Conservation (phyloP, 2,888 invertebrate genomes). For the Marronus borbonicus region DNA sequence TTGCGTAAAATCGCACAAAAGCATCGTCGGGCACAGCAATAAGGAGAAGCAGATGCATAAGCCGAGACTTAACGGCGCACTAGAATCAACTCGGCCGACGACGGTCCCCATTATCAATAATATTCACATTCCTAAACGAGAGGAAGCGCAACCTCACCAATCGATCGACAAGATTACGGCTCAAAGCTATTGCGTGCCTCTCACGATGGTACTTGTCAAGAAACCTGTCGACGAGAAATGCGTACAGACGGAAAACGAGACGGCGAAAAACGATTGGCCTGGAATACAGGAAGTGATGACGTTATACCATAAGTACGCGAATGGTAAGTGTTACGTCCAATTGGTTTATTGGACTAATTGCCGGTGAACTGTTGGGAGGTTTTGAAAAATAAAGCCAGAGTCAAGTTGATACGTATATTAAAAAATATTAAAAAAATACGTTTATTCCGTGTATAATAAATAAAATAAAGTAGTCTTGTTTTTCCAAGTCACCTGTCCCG, state of each 20-base stretch:
- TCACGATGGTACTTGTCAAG: conserved; percentile 58
- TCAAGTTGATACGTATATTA: no score
- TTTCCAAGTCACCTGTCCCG: no score
- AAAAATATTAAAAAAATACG: no score
- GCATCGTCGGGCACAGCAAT: conserved; percentile 49
- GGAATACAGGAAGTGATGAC: conserved; percentile 72
- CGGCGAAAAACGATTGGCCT: conserved; percentile 69
- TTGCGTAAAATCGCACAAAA: conserved; percentile 65
- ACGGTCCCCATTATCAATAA: conserved; percentile 29
- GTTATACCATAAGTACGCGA: conserved; percentile 72
- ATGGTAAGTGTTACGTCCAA: conserved; percentile 68
- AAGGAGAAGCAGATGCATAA: conserved; percentile 33
- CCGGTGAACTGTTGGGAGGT: no score
- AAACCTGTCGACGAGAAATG: conserved; percentile 48
- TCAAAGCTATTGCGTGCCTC: conserved; percentile 57
- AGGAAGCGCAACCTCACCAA: conserved; percentile 18
- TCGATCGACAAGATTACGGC: conserved; percentile 11
- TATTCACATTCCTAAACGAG: conserved; percentile 31
- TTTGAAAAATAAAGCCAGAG: no score
- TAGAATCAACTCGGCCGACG: conserved; percentile 8
- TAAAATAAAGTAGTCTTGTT: no score
- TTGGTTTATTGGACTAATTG: no score
- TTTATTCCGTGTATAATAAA: no score
- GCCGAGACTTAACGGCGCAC: conserved; percentile 11
- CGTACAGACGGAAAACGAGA: conserved; percentile 47